Evolutionary conservation across 2,797 vertebrate species (phyloP), one percentile per base, ranked within the genome.

Genomic region (Tachyglossus aculeatus): DNA sequence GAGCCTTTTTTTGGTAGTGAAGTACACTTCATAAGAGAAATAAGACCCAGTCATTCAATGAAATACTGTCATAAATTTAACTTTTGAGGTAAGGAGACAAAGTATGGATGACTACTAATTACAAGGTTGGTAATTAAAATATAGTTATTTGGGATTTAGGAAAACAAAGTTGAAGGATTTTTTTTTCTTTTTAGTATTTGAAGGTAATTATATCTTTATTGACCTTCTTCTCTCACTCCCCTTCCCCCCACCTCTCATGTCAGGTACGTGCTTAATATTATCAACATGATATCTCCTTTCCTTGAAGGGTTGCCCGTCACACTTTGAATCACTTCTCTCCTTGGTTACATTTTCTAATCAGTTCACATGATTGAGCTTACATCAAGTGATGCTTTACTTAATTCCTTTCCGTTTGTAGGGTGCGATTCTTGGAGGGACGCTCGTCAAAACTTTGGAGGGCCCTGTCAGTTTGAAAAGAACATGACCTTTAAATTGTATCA

Each of bases 401-500:
- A 96, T 96, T 96, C 92, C 86, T 93, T 94, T 91, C 92, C 88
- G 89, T 92, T 92, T 85, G 89, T 91, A 80, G 86, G 83, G 89
- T 84, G 89, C 88, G 91, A 93, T 94, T 94, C 93, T 95, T 94
- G 91, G 93, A 96, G 95, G 95, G 95, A 94, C 93, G 91, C 95
- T 95, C 94, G 90, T 98, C 96, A 97, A 95, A 95, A 94, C 96
- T 98, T 96, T 94, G 94, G 96, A 98, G 95, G 95, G 96, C 93
- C 94, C 94, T 98, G 97, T 99, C 97, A 98, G 94, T 94, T 93
- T 98, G 96, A 97, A 98, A 98, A 98, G 96, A 97, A 98, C 97
- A 97, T 96, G 96, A 98, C 97, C 97, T 98, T 98, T 98, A 98
- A 96, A 96, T 95, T 90, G 95, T 96, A 98, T 98, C 97, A 96